These are phyloP conservation scores for Lamprologus lemairii DNA, from an alignment of 2,113 vertebrate genomes.

Conservation along the genomic window DNA sequence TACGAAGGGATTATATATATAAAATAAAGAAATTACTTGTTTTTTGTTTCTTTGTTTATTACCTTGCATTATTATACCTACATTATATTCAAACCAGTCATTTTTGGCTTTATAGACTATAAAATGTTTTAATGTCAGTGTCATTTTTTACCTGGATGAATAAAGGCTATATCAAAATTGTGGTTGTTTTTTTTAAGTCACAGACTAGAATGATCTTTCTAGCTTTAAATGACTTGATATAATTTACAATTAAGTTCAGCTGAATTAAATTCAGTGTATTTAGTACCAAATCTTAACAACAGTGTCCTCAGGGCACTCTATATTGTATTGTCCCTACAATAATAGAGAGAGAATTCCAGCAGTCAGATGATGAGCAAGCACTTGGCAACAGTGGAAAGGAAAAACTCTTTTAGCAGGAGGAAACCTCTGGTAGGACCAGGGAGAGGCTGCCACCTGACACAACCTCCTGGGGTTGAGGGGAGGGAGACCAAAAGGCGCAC, in stretches of 20 bases:
- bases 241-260: neutral
- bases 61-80: neutral
- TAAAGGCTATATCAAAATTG: neutral
- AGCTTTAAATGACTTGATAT: neutral
- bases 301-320: neutral
- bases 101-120: neutral
- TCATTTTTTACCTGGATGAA: neutral
- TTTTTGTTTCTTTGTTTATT: neutral
- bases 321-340: neutral
- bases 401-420: neutral
- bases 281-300: neutral
- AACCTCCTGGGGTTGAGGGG: neutral
- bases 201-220: neutral
- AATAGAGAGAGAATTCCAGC: neutral
- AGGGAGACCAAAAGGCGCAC: neutral
- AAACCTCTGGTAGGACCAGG: neutral
- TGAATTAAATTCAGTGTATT: neutral
- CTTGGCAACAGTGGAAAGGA: neutral
- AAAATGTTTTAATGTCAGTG: accelerated
- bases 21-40: neutral
- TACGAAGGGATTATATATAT: neutral
- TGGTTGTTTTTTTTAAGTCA: accelerated
- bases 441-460: neutral
- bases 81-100: neutral
- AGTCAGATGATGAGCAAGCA: neutral